Base-by-base conservation (phyloP, 92 coral and sea anemone genomes). In the Pocillopora grandis region DNA sequence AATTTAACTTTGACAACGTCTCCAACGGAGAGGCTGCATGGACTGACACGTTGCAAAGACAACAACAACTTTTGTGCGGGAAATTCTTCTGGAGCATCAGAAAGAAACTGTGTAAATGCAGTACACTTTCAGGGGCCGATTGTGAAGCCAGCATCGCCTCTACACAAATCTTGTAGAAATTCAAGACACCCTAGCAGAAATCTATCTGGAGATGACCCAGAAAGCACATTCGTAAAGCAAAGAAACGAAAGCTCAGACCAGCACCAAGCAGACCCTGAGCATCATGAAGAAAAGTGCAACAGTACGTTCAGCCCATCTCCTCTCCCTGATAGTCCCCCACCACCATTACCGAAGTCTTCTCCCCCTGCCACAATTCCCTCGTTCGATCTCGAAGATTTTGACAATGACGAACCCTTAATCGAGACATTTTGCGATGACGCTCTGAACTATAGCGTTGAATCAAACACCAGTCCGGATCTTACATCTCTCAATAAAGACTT, bases 291-390 rank as follows among this genome's bases (percentile, higher is more conserved):
- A 10, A 20, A 16, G 17, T 14, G 23, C 17, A 58, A 55, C 37
- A 16, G 57, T 18, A 18, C 71, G 21, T 20, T 31, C 0, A 48
- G 56, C 62, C 60, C 65, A 15, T 57, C 80, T 9, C 80, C 64
- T 31, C 31, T 64, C 12, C 62, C 80, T 19, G 73, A 83, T 49
- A 62, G 80, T 65, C 58, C 80, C 19, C 86, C 80, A 1, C 86
- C 86, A 20, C 86, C 80, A n/a, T 10, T 83, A 49, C 80, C 86
- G 8, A 71, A 63, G 16, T 71, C 86, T 5, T 73, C 86, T 21
- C 86, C 86, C 17, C 80, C 86, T 17, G 52, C 62, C 65, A 2
- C 62, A 11, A 31, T 83, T 62, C 73, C 55, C 55, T 21, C 13
- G 63, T 16, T 83, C 57, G 66, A 73, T 67, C 36, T 55, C 23